Evolutionary conservation across 2,113 vertebrate genomes (phyloP), one percentile per base, ranked within the genome.

Genomic region (Aegithalos caudatus): DNA sequence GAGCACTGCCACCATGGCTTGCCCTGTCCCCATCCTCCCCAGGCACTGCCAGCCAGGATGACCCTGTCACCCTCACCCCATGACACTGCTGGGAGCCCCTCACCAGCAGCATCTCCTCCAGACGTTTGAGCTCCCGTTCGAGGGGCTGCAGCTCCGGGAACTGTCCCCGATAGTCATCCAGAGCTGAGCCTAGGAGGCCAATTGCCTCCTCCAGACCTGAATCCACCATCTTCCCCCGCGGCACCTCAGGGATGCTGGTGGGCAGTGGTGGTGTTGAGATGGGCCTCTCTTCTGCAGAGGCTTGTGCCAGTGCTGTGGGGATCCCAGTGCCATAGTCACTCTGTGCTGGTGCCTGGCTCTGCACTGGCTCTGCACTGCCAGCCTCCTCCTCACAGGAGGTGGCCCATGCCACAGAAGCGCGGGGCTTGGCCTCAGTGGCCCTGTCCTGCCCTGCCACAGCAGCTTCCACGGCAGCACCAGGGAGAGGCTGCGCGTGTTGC

Each of bases 111-210:
- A 98, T 98, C 65, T 98, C 98, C 92, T 99, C 99, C 95, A 99
- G 98, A 53, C 88, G 98, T 85, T 97, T 98, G 69, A 99, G 97
- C 96, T 99, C 98, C 85, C 99, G 98, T 70, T 99, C 99, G 5
- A 99, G 98, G 14, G 98, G 95, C 87, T 99, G 99, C 51, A 99
- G 96, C 96, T 99, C 99, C 0, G 98, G 99, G 82, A 99, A 99
- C 95, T 99, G 99, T 58, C 99, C 99, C 90, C 99, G 98, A 90
- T 99, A 99, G 92, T 99, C 99, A 64, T 99, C 99, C 79, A 99
- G 97, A 69, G 99, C 98, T 3, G 99, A 99, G 86, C 98, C 96
- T 28, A 99, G 91, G 29, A 98, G 95, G 53, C 90, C 83, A 22
- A 99, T 97, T 33, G 99, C 99, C 12, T 99, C 98, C 45, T 98